These are phyloP conservation scores for Adelges cooleyi DNA, from an alignment of 1,140 invertebrate species.

Conservation along the genomic window DNA sequence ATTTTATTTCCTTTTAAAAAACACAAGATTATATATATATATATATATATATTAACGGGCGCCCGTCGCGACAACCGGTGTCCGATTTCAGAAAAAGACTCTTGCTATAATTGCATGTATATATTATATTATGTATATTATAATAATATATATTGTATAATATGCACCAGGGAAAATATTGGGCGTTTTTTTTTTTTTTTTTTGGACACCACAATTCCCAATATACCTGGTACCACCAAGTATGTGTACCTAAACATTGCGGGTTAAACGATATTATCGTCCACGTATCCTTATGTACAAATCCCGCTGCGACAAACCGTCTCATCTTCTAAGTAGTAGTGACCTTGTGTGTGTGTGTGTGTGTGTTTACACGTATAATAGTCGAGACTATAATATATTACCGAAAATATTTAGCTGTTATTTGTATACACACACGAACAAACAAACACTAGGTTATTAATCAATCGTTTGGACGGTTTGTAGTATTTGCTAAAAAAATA, in stretches of 20 bases:
- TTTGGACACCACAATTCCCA: too few relatives aligned
- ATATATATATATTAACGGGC: neutral
- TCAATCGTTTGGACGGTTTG: too few relatives aligned
- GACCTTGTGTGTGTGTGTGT: too few relatives aligned
- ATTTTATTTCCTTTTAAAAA: too few relatives aligned
- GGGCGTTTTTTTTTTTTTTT: too few relatives aligned
- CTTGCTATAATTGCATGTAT: too few relatives aligned
- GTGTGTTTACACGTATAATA: too few relatives aligned
- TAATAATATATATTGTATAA: too few relatives aligned
- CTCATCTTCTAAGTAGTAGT: neutral
- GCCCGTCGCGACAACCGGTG: neutral
- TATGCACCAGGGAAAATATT: too few relatives aligned
- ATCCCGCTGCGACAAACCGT: constrained; percentile 10
- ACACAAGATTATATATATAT: neutral
- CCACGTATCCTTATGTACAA: neutral
- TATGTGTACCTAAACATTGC: neutral
- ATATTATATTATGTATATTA: too few relatives aligned
- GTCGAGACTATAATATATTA: too few relatives aligned
- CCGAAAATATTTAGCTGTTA: constrained; percentile 16
- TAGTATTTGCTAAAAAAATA: too few relatives aligned
- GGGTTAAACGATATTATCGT: constrained; percentile 7
- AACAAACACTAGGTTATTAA: constrained; percentile 8
- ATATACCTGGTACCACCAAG: neutral
- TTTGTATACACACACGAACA: neutral
- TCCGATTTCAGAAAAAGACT: neutral